phyloP scores from a whole-genome alignment of 1,140 invertebrate genomes.

The Coelopa frigida region DNA sequence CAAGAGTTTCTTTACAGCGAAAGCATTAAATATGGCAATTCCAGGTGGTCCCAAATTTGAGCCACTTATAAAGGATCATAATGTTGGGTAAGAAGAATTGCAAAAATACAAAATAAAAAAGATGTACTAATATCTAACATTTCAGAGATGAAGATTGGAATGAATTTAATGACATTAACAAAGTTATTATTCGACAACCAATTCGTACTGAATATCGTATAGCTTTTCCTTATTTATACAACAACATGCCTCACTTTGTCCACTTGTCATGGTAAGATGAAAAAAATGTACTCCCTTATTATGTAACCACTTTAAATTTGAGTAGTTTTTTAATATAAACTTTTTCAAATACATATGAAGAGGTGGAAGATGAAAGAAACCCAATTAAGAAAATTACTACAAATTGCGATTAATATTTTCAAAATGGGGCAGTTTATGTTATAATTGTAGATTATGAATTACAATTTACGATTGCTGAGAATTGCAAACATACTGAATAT shows the following conservation, averaged over 20 bases:
- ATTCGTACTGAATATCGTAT: slow-evolving; percentile 98
- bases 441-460: slow-evolving; percentile 18
- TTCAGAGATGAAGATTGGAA: slow-evolving; percentile 99
- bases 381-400: slow-evolving; percentile 18
- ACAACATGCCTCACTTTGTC: slow-evolving; percentile 95
- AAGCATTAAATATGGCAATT: slow-evolving; percentile 99
- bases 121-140: slow-evolving; percentile 13
- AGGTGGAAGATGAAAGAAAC: slow-evolving; percentile 13
- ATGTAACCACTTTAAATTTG: too few species aligned
- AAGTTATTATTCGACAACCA: slow-evolving; percentile 98
- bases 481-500: slow-evolving; percentile 38
- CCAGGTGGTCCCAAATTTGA: slow-evolving; percentile 99
- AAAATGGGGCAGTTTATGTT: slow-evolving; percentile 26
- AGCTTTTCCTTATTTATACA: slow-evolving; percentile 98
- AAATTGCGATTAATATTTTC: slow-evolving; percentile 2
- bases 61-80: slow-evolving; percentile 95
- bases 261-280: slow-evolving; percentile 82
- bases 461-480: slow-evolving; percentile 26
- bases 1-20: slow-evolving; percentile 99
- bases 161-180: slow-evolving; percentile 99
- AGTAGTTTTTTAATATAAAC: too few species aligned
- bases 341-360: slow-evolving; percentile 3
- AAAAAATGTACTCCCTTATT: not conserved
- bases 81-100: slow-evolving; percentile 63
- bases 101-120: not conserved